Evolutionary conservation across 2,888 invertebrate species (phyloP).

Genomic region (Tillus elongatus): DNA sequence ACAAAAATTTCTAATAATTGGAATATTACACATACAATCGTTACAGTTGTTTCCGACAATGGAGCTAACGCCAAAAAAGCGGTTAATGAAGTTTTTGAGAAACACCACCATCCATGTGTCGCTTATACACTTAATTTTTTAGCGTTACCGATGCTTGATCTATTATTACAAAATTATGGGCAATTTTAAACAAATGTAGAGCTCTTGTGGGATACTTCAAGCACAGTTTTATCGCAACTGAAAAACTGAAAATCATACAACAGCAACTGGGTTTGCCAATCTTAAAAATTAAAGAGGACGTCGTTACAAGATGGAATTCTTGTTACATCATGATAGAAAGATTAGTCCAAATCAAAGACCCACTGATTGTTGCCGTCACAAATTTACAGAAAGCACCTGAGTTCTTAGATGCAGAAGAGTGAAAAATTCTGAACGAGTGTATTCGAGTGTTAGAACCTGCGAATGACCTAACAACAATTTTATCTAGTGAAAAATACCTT

Average conservation of each 20-base stretch:
- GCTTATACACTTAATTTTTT: constrained; percentile 24
- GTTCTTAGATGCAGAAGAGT: constrained; percentile 16
- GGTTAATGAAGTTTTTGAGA: constrained; percentile 21
- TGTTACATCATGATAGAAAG: constrained; percentile 17
- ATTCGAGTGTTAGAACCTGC: constrained; percentile 14
- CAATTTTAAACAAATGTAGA: constrained; percentile 20
- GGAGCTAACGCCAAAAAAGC: constrained; percentile 27
- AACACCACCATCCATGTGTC: constrained; percentile 25
- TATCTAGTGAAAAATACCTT: constrained; percentile 16
- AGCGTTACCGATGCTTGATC: no score
- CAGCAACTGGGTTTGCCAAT: constrained; percentile 19
- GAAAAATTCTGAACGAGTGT: constrained; percentile 15
- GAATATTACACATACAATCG: constrained; percentile 25
- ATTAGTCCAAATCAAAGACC: constrained; percentile 13
- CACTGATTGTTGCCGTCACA: constrained; percentile 13
- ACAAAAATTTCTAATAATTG: constrained; percentile 22
- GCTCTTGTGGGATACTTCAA: constrained; percentile 23
- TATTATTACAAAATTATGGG: constrained; percentile 10
- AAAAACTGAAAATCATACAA: constrained; percentile 23
- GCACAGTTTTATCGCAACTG: constrained; percentile 21
- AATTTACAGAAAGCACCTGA: constrained; percentile 14
- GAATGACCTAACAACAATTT: constrained; percentile 12
- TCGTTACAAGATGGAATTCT: constrained; percentile 20
- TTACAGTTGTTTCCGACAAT: constrained; percentile 25
- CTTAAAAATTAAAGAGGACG: constrained; percentile 25